Base-by-base conservation (phyloP, 2,888 invertebrate genomes). In the Rhodophaea formosa region DNA sequence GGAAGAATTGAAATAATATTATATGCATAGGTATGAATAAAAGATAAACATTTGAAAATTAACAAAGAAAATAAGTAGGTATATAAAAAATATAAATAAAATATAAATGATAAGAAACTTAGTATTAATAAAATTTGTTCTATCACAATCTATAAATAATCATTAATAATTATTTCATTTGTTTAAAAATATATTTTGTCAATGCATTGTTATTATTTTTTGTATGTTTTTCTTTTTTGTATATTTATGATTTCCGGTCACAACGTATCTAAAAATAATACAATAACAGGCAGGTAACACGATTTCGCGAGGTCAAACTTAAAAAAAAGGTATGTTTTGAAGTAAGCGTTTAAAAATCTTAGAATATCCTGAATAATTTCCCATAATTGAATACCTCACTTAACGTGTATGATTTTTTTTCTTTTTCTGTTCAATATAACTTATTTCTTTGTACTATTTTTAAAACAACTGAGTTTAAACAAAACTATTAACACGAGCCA, bases 1-100 rank as follows among this genome's bases (percentile, higher is more conserved):
- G 30, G 47, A 49, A 49, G 47, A 46, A 49, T 46, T 30, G 30
- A 49, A 49, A 49, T 47, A 47, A 7, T 23, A n/a, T n/a, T n/a
- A n/a, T 35, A 35, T 3, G 7, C 12, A 16, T 35, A 17, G 12
- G 35, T 7, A 39, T 8, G n/a, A 35, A 16, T n/a, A 49, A 30
- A n/a, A 49, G 15, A 30, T 30, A 49, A 30, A 46, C 12, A 29
- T 32, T 29, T 46, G 23, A 30, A 49, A 32, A 30, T 49, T n/a
- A 49, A 30, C 35, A 51, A 30, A 51, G 8, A 16, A 39, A 17
- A 32, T 7, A 51, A 29, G 16, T 35, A 35, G 7, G 10, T 16
- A 30, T 16, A 35, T 35, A 51, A 39, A 35, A 49, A 15, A 15
- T 30, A n/a, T n/a, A n/a, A n/a, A n/a, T 29, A 51, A 35, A 35